Base-by-base conservation (phyloP, 2,113 vertebrate species). In the Bostrychus sinensis region DNA sequence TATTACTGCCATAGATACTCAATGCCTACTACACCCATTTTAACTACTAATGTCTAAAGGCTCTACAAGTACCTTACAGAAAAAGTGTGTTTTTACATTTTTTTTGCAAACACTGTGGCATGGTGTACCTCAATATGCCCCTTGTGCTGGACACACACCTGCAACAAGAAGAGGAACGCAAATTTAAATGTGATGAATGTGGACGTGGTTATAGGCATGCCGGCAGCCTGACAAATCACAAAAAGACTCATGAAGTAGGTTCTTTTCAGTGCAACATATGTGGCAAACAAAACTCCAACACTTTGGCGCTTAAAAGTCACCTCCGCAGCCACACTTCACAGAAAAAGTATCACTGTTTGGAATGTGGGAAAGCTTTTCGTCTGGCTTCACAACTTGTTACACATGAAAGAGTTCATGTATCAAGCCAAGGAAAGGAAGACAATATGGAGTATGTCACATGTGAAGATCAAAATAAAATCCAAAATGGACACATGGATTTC, bases 141-240 rank as follows among this genome's bases (percentile, higher is more conserved):
- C 80, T 74, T 58, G 82, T 90, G n/a, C 72, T 83, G 66, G 86
- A 87, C 1, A 43, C 26, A 12, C 87, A 84, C 46, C 80, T 80
- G 45, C 78, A 85, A 19, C 78, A 70, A 13, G 89, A 92, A 1
- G 92, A 92, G 42, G 91, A 91, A 5, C 86, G 93, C 41, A 94
- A 89, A 23, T 96, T 91, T 78, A 93, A 91, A 66, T 95, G 95
- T 73, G 92, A 93, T 22, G 91, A 93, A 85, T 95, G 94, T 66
- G 94, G 93, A 13, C 92, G 93, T 38, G 92, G 93, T 59, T 96
- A 94, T 67, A 91, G 92, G 43, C 94, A 95, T n/a, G 92, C 94
- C 5, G 94, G 94, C 25, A 96, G 94, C 76, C 74, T 95, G 62
- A 91, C 94, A 26, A 95, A 94, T 79, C 94, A 96, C 81, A 94